Conservation (phyloP, 92 coral and sea anemone species). For the Pocillopora grandis region DNA sequence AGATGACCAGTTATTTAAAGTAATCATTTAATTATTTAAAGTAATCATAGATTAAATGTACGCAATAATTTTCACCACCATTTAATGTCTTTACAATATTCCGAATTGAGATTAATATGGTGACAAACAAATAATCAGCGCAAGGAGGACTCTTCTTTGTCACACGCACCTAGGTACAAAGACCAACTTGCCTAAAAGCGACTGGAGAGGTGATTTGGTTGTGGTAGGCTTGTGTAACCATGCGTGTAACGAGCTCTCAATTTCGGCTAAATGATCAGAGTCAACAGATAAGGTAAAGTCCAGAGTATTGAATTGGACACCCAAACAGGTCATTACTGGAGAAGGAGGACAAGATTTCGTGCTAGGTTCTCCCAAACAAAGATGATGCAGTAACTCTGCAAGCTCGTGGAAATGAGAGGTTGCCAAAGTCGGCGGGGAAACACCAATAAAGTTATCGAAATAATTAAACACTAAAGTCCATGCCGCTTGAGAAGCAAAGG, state of each 20-base stretch:
- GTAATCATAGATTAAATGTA: slow-evolving; percentile 19
- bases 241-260: slow-evolving; percentile 9
- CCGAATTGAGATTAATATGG: neutral
- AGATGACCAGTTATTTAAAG: slow-evolving; percentile 9
- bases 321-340: slow-evolving; percentile 39
- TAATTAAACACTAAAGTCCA: slow-evolving; percentile 4
- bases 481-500: slow-evolving; percentile 25
- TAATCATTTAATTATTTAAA: neutral
- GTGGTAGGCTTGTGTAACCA: slow-evolving; percentile 19
- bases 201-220: neutral
- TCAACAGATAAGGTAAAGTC: slow-evolving; percentile 40
- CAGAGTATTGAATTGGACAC: slow-evolving; percentile 35
- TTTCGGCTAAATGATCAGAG: slow-evolving; percentile 29
- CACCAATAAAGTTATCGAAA: neutral
- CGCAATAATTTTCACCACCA: neutral
- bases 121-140: neutral
- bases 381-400: slow-evolving; percentile 16
- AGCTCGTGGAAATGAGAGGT: slow-evolving; percentile 39
- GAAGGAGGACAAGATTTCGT: slow-evolving; percentile 45
- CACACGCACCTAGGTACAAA: neutral
- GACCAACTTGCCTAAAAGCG: neutral
- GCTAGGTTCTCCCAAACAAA: slow-evolving; percentile 35
- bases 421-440: neutral
- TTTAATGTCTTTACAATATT: neutral
- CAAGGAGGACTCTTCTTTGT: neutral